Conservation (phyloP, 2,888 invertebrate species). For the Ochropleura plecta region DNA sequence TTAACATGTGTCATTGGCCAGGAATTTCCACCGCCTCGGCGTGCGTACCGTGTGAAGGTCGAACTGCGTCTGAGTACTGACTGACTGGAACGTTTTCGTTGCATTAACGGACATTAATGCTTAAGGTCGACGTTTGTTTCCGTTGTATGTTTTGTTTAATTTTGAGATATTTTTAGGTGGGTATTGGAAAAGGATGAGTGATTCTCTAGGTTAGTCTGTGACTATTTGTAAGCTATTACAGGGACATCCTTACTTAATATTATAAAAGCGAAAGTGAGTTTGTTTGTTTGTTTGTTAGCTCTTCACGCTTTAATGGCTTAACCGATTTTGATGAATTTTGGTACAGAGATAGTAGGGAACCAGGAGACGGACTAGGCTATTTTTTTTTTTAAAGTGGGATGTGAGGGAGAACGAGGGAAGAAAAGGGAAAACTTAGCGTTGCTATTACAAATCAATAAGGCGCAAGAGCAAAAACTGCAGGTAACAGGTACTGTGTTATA, state of each 20-base stretch:
- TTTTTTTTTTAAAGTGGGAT: no score
- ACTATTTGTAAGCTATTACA: not conserved
- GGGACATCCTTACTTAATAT: not conserved
- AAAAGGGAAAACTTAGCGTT: no score
- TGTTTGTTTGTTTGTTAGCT: no score
- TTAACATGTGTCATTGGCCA: slow-evolving; percentile 65
- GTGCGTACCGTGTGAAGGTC: slow-evolving; percentile 62
- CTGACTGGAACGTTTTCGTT: slow-evolving; percentile 48
- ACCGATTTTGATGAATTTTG: no score
- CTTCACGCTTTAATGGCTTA: no score
- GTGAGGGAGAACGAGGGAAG: no score
- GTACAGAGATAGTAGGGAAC: no score
- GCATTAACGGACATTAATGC: slow-evolving; percentile 57
- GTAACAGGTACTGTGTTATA: no score
- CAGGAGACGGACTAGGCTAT: no score
- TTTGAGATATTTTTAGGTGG: slow-evolving; percentile 43
- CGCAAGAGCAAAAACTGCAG: no score
- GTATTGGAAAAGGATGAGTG: slow-evolving; percentile 7
- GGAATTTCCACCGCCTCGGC: slow-evolving; percentile 67
- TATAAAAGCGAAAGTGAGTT: no score
- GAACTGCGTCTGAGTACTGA: slow-evolving; percentile 49
- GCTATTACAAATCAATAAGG: no score
- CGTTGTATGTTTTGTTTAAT: slow-evolving; percentile 48
- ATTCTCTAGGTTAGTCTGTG: slow-evolving; percentile 1
- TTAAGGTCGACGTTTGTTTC: slow-evolving; percentile 59